phyloP scores from a whole-genome alignment of 2,797 vertebrate species.

The Percopsis omiscomaycus region DNA sequence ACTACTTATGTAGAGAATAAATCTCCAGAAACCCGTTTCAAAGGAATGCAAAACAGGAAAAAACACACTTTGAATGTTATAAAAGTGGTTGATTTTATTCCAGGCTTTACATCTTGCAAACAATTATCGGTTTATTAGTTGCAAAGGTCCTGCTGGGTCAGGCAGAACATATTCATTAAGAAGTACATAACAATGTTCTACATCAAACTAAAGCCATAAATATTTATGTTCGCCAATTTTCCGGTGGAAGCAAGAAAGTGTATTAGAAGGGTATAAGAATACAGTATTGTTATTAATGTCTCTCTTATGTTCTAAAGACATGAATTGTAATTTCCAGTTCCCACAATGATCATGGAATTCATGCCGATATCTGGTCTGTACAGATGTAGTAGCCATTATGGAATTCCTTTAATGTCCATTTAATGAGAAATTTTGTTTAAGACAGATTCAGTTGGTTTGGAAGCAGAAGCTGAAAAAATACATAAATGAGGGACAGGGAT shows the following conservation, averaged over 20 bases:
- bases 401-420: background rate
- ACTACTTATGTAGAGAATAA: background rate
- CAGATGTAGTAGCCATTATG: background rate
- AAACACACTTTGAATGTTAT: background rate
- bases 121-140: background rate
- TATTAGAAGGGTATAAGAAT: background rate
- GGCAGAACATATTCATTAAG: background rate
- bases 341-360: background rate
- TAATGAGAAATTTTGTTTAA: too few relatives aligned
- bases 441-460: too few relatives aligned
- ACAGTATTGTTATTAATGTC: too few relatives aligned
- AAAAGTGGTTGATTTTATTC: background rate
- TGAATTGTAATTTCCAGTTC: too few relatives aligned
- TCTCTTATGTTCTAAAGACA: too few relatives aligned
- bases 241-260: too few relatives aligned
- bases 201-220: background rate
- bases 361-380: constrained; percentile 9
- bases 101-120: background rate
- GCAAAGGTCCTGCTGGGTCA: background rate
- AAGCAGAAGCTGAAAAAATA: background rate
- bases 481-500: background rate
- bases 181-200: background rate
- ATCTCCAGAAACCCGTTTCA: background rate
- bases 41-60: background rate
- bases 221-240: background rate